These are phyloP conservation scores for Alentia gelatinosa DNA, from an alignment of 2,888 invertebrate genomes.

Conservation along the genomic window DNA sequence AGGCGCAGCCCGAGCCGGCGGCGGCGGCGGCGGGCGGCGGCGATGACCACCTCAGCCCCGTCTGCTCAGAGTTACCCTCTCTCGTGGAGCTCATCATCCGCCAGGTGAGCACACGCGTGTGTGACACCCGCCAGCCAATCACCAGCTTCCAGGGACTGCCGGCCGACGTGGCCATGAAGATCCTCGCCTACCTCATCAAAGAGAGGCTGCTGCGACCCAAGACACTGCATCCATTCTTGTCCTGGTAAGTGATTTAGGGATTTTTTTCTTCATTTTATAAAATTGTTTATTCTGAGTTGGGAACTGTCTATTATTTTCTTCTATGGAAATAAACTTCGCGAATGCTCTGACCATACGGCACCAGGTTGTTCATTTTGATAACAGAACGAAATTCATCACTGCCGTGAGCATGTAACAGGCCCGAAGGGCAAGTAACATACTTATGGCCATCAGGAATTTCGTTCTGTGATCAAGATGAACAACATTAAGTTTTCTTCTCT, in stretches of 20 bases:
- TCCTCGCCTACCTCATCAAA: slow-evolving; percentile 72
- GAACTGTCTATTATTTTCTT: no score
- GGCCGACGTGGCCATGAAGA: slow-evolving; percentile 73
- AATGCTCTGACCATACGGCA: no score
- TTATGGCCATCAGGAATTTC: no score
- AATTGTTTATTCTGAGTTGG: no score
- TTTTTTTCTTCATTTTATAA: no score
- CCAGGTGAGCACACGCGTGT: slow-evolving; percentile 70
- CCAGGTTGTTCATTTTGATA: no score
- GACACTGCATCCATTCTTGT: slow-evolving; percentile 75
- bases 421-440: no score
- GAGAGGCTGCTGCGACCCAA: slow-evolving; percentile 74
- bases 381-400: no score
- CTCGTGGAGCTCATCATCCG: slow-evolving; percentile 70
- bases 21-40: background rate
- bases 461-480: no score
- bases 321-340: no score
- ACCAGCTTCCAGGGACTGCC: slow-evolving; percentile 71
- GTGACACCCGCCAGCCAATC: slow-evolving; percentile 71
- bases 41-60: slow-evolving; percentile 24
- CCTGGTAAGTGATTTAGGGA: slow-evolving; percentile 71
- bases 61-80: slow-evolving; percentile 57
- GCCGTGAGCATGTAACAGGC: no score
- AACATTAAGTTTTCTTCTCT: no score
- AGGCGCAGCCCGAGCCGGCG: slow-evolving; percentile 59